These are phyloP conservation scores for Pelobates cultripes DNA, from an alignment of 2,797 vertebrate species.

Conservation along the genomic window DNA sequence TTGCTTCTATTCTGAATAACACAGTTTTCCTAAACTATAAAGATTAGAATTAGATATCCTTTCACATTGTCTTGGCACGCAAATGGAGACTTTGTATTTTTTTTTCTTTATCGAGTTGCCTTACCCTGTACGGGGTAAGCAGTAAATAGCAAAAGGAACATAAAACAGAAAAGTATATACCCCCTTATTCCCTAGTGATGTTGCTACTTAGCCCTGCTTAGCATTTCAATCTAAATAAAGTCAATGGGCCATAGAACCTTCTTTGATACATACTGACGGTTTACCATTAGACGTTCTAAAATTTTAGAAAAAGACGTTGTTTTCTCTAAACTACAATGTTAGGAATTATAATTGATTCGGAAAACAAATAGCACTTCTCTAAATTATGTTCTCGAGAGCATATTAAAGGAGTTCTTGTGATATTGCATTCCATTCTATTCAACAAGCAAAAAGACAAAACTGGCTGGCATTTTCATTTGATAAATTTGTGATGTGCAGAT, in stretches of 20 bases:
- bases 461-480: neutral
- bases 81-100: constrained; percentile 53
- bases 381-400: constrained; percentile 31
- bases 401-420: constrained; percentile 15
- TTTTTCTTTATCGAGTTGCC: constrained; percentile 47
- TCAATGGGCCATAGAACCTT: constrained; percentile 71
- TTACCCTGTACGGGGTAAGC: constrained; percentile 67
- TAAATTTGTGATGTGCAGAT: neutral
- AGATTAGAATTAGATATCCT: constrained; percentile 42
- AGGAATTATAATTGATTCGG: constrained; percentile 19
- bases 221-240: constrained; percentile 75
- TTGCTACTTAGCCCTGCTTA: constrained; percentile 68
- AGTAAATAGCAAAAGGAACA: constrained; percentile 67
- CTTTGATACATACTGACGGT: constrained; percentile 66
- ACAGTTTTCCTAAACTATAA: neutral
- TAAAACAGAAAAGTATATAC: constrained; percentile 66
- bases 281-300: constrained; percentile 69
- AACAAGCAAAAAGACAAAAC: neutral
- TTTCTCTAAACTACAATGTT: constrained; percentile 52
- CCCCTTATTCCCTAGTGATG: constrained; percentile 65
- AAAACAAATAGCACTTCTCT: constrained; percentile 40
- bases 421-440: constrained; percentile 8
- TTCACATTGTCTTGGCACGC: constrained; percentile 39
- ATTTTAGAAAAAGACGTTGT: constrained; percentile 60
- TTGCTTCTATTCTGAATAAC: neutral